Evolutionary conservation across 2,888 invertebrate species (phyloP).

Genomic region (Netelia fuscicornis): DNA sequence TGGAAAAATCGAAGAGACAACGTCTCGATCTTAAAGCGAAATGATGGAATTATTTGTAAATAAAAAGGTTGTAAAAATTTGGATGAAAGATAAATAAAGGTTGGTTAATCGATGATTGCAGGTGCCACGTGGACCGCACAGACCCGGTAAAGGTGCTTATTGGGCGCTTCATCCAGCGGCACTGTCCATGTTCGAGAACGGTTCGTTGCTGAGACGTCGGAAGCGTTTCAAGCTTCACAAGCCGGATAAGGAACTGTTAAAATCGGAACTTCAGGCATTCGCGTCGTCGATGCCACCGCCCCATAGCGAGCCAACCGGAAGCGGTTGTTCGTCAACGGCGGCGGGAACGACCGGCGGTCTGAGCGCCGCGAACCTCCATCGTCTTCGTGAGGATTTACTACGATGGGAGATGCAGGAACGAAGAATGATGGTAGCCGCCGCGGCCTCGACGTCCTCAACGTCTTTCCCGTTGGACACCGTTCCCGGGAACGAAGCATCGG

Average conservation of each 20-base stretch:
- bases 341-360: slow-evolving; percentile 80
- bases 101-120: slow-evolving; percentile 72
- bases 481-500: slow-evolving; percentile 66
- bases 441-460: slow-evolving; percentile 79
- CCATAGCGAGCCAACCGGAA: slow-evolving; percentile 70
- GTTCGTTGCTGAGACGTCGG: slow-evolving; percentile 91
- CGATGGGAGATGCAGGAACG: slow-evolving; percentile 84
- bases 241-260: slow-evolving; percentile 88
- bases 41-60: too few relatives aligned
- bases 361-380: slow-evolving; percentile 81
- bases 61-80: not conserved
- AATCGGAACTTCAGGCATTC: slow-evolving; percentile 82
- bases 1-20: too few relatives aligned
- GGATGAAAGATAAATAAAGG: slow-evolving; percentile 8
- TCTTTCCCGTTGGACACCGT: slow-evolving; percentile 63
- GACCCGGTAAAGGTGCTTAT: slow-evolving; percentile 94
- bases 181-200: slow-evolving; percentile 95
- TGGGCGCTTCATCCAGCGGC: slow-evolving; percentile 94
- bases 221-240: slow-evolving; percentile 94
- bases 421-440: slow-evolving; percentile 82
- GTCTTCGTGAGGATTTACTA: slow-evolving; percentile 81
- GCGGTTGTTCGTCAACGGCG: slow-evolving; percentile 72
- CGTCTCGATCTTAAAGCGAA: too few relatives aligned
- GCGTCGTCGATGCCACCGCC: slow-evolving; percentile 83
- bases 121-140: slow-evolving; percentile 91